Evolutionary conservation across 1,140 invertebrate genomes (phyloP).

Genomic region (Drosophila dunni): DNA sequence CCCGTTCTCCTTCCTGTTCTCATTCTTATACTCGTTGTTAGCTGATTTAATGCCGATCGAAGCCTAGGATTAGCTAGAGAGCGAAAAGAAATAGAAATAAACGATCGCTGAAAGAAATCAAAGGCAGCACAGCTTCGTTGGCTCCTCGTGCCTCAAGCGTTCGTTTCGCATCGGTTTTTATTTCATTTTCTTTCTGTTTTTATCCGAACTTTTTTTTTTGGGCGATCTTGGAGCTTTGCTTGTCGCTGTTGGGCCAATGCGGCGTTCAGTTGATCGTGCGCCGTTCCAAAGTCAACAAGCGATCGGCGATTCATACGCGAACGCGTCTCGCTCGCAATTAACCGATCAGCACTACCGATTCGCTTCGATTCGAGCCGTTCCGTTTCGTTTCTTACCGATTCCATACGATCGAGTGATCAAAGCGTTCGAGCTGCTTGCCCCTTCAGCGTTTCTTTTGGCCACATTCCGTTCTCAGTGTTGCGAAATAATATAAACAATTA

Average conservation of each 20-base stretch:
- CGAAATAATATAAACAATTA: not conserved
- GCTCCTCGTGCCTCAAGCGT: constrained; percentile 20
- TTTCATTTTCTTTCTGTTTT: too few species aligned
- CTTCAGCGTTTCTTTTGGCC: not conserved
- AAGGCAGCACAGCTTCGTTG: constrained; percentile 9
- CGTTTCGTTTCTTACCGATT: too few species aligned
- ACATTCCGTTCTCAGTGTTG: not conserved
- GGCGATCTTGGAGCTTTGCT: constrained; percentile 61
- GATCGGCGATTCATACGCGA: constrained; percentile 30
- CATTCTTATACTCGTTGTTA: constrained; percentile 7
- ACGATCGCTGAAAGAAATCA: not conserved
- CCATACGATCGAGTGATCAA: not conserved
- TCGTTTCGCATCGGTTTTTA: not conserved
- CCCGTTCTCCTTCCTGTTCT: not conserved
- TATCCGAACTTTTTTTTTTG: not conserved
- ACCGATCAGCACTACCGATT: not conserved
- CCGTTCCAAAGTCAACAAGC: constrained; percentile 79
- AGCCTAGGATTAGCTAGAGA: constrained; percentile 35
- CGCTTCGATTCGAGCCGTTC: too few species aligned
- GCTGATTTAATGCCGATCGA: constrained; percentile 60
- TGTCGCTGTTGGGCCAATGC: constrained; percentile 36
- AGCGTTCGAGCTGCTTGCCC: not conserved
- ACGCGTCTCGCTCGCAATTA: constrained; percentile 9
- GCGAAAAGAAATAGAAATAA: not conserved
- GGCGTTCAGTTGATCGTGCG: constrained; percentile 70